Evolutionary conservation across 2,113 vertebrate genomes (phyloP).

Genomic region (Chlamydotis undulata): DNA sequence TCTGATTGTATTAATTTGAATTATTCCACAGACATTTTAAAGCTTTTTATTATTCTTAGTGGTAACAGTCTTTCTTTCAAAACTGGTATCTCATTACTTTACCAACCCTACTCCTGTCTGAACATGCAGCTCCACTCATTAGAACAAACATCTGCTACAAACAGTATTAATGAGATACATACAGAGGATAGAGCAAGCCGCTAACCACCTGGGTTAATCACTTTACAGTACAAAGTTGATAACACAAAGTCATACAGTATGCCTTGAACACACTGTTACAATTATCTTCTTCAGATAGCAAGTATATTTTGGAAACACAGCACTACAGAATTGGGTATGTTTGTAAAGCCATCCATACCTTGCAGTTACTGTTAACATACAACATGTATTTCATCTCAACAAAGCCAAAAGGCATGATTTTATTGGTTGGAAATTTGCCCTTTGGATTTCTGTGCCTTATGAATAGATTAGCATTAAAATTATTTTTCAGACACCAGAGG

Average conservation of each 20-base stretch:
- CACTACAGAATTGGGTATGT: background rate
- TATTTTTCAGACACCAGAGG: slow-evolving; percentile 7
- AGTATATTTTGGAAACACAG: background rate
- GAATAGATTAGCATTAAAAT: slow-evolving; percentile 37
- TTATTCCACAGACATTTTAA: slow-evolving; percentile 57
- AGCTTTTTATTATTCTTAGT: slow-evolving; percentile 60
- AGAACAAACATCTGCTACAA: slow-evolving; percentile 75
- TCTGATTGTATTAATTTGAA: slow-evolving; percentile 31
- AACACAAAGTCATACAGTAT: background rate
- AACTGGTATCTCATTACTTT: slow-evolving; percentile 52
- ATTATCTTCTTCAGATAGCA: background rate
- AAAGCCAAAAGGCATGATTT: slow-evolving; percentile 18
- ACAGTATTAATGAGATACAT: slow-evolving; percentile 68
- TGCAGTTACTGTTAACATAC: background rate
- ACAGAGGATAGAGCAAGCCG: slow-evolving; percentile 57
- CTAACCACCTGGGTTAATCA: slow-evolving; percentile 68
- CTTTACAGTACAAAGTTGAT: slow-evolving; percentile 41
- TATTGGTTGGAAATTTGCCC: background rate
- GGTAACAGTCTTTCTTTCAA: background rate
- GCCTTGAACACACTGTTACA: background rate
- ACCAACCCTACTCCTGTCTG: slow-evolving; percentile 44
- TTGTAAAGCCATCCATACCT: background rate
- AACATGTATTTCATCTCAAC: background rate
- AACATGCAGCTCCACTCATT: slow-evolving; percentile 70
- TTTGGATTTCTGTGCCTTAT: slow-evolving; percentile 10